These are phyloP conservation scores for Philereme transversata DNA, from an alignment of 2,888 invertebrate species.

Conservation along the genomic window DNA sequence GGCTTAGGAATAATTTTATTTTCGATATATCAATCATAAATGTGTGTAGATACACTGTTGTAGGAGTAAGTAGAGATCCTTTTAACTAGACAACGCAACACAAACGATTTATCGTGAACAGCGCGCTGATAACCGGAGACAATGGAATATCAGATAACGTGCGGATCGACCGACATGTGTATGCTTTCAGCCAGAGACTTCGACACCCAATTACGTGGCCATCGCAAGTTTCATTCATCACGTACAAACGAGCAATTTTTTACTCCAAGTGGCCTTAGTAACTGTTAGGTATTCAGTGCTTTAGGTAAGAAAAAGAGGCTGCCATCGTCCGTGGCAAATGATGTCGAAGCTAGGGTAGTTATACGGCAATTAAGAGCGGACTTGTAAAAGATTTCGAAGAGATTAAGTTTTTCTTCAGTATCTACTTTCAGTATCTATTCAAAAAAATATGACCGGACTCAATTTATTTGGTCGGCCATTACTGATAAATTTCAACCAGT, in stretches of 20 bases:
- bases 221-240: slow-evolving; percentile 72
- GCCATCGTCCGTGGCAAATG: slow-evolving; percentile 50
- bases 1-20: no score
- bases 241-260: slow-evolving; percentile 71
- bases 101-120: slow-evolving; percentile 78
- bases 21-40: no score
- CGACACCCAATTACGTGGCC: slow-evolving; percentile 78
- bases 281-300: slow-evolving; percentile 8
- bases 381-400: slow-evolving; percentile 52
- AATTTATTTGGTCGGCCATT: background rate
- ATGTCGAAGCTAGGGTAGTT: slow-evolving; percentile 49
- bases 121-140: slow-evolving; percentile 73
- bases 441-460: background rate
- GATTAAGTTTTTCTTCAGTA: slow-evolving; percentile 41
- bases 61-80: slow-evolving; percentile 1
- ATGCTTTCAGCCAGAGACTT: slow-evolving; percentile 79
- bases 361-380: slow-evolving; percentile 61
- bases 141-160: slow-evolving; percentile 74
- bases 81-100: slow-evolving; percentile 60
- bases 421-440: slow-evolving; percentile 11
- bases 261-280: slow-evolving; percentile 45
- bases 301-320: slow-evolving; percentile 51
- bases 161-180: slow-evolving; percentile 71
- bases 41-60: background rate
- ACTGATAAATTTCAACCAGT: no score